A percentile compares a stretch with the other conserved stretches of the same genome.
Conservation (phyloP, 1,140 invertebrate species). For the Papilio polyxenes region DNA sequence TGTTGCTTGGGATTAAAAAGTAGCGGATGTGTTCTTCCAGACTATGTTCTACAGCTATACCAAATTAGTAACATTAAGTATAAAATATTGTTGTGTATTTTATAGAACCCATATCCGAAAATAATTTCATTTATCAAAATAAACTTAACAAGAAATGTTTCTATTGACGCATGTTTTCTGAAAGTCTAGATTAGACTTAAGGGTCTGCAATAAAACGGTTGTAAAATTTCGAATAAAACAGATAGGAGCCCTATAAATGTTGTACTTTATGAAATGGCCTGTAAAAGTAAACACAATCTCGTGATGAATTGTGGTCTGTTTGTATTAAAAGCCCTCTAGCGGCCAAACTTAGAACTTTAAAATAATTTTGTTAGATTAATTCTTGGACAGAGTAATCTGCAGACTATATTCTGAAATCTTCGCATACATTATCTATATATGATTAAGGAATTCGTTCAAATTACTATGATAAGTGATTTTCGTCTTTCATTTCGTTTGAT, state of each 20-base stretch:
- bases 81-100: too few species aligned
- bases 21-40: too few species aligned
- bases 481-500: slow-evolving; percentile 17
- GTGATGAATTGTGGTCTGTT: slow-evolving; percentile 41
- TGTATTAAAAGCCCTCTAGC: slow-evolving; percentile 3
- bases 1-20: too few species aligned
- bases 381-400: too few species aligned
- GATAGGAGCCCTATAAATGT: slow-evolving; percentile 49
- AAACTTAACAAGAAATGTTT: neutral
- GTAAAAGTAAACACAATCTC: slow-evolving; percentile 45
- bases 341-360: neutral
- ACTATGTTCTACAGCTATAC: too few species aligned
- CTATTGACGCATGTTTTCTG: neutral
- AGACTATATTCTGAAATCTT: neutral
- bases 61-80: too few species aligned
- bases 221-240: slow-evolving; percentile 42
- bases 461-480: slow-evolving; percentile 12
- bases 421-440: neutral
- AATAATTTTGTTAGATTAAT: neutral
- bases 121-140: neutral
- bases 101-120: too few species aligned
- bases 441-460: neutral
- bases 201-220: slow-evolving; percentile 22
- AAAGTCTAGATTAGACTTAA: slow-evolving; percentile 5
- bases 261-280: slow-evolving; percentile 44